A percentile compares a stretch with the other conserved stretches of the same genome.
Conservation (phyloP, 2,888 invertebrate species). For the Drosophila formosana region DNA sequence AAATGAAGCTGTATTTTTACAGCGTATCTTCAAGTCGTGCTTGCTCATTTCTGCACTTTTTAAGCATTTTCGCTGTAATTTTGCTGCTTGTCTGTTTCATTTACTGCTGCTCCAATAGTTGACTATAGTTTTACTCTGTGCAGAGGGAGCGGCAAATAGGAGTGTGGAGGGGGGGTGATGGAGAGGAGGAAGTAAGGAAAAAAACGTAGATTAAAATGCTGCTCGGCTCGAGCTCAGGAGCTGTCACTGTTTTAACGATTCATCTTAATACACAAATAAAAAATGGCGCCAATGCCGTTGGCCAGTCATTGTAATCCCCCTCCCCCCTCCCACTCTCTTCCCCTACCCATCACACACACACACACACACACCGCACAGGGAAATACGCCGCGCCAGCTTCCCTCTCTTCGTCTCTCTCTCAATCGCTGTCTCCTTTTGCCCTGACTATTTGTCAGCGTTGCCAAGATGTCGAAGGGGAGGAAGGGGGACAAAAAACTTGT, state of each 20-base stretch:
- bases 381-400: neutral
- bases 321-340: neutral
- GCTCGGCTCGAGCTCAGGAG: conserved; percentile 19
- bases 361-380: neutral
- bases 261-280: conserved; percentile 73
- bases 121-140: neutral
- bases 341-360: neutral
- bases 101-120: conserved; percentile 6
- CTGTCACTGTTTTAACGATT: conserved; percentile 75
- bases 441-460: conserved; percentile 71
- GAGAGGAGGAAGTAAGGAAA: neutral
- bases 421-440: conserved; percentile 6
- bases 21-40: neutral
- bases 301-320: conserved; percentile 50
- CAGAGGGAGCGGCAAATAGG: neutral
- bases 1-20: neutral
- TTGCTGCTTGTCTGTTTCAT: conserved; percentile 3
- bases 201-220: conserved; percentile 24
- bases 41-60: neutral
- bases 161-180: neutral
- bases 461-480: conserved; percentile 32
- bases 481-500: conserved; percentile 36
- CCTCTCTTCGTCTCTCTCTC: neutral
- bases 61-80: neutral
- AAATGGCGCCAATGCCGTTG: conserved; percentile 70